These are phyloP conservation scores for Hippocampus kuda DNA, from an alignment of 2,797 vertebrate genomes.

Conservation along the genomic window DNA sequence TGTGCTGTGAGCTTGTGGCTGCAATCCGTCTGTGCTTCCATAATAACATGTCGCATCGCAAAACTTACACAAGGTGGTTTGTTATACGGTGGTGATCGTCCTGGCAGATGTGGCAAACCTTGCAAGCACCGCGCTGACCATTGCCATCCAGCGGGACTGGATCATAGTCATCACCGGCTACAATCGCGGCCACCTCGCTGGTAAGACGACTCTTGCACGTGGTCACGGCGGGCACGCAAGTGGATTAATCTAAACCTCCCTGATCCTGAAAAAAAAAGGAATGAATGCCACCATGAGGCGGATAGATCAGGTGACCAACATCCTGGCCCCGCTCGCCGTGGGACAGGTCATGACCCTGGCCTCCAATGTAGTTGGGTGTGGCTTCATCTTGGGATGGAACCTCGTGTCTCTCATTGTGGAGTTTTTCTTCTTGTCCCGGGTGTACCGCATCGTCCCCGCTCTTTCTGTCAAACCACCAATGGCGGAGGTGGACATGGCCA, in stretches of 20 bases:
- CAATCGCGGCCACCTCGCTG: conserved; percentile 63
- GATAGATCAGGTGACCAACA: conserved; percentile 74
- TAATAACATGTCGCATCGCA: conserved; percentile 75
- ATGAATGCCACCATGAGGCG: conserved; percentile 68
- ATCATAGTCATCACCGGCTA: conserved; percentile 68
- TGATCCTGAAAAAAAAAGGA: conserved; percentile 56
- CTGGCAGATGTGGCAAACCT: conserved; percentile 72
- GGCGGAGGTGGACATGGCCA: conserved; percentile 40
- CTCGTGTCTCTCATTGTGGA: conserved; percentile 73
- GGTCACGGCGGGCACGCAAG: conserved; percentile 10
- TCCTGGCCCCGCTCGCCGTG: conserved; percentile 70
- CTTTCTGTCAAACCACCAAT: conserved; percentile 65
- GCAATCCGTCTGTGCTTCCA: conserved; percentile 54
- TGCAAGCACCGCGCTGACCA: conserved; percentile 65
- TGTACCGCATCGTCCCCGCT: conserved; percentile 68
- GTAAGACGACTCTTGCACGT: conserved; percentile 41
- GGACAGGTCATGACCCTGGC: conserved; percentile 73
- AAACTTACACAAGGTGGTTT: conserved; percentile 69
- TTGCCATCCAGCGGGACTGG: conserved; percentile 71
- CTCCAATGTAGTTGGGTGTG: conserved; percentile 71
- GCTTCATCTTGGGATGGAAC: conserved; percentile 78
- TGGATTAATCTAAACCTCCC: conserved; percentile 38
- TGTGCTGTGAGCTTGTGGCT: conserved; percentile 55
- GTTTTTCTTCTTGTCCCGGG: conserved; percentile 75
- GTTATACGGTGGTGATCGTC: conserved; percentile 69